phyloP scores from a whole-genome alignment of 2,797 vertebrate species.

The Lepilemur ruficaudatus region DNA sequence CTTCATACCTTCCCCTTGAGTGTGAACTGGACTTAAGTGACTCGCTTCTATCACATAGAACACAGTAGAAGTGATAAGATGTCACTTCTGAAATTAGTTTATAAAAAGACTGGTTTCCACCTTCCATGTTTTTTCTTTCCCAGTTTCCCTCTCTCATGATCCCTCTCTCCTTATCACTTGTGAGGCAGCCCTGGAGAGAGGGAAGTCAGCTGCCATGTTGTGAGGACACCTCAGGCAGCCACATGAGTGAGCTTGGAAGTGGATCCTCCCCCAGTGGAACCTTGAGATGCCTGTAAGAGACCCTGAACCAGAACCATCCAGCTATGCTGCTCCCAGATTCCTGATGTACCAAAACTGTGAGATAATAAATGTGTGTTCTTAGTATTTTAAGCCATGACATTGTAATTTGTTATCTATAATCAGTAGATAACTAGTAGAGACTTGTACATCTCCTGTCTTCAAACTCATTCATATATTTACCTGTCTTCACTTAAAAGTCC shows the following conservation, averaged over 20 bases:
- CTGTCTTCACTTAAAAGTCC: neutral
- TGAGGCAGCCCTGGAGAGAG: neutral
- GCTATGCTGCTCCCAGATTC: neutral
- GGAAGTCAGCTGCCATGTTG: neutral
- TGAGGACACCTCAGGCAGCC: neutral
- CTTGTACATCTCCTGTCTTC: neutral
- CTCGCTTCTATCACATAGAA: neutral
- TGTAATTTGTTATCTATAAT: neutral
- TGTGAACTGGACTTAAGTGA: neutral
- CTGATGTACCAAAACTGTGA: neutral
- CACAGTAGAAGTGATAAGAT: neutral
- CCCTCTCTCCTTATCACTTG: neutral
- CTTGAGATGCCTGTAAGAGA: neutral
- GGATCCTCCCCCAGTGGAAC: neutral
- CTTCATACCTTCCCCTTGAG: neutral
- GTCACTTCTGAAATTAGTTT: neutral
- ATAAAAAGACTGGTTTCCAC: conserved; percentile 2
- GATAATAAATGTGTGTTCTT: neutral
- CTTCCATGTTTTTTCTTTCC: neutral
- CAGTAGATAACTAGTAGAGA: neutral
- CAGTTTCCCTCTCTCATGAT: neutral
- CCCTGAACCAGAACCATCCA: neutral
- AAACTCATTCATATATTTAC: neutral
- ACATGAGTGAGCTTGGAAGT: neutral
- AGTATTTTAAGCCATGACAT: neutral